phyloP scores from a whole-genome alignment of 2,113 vertebrate species.

The Apodemus sylvaticus region DNA sequence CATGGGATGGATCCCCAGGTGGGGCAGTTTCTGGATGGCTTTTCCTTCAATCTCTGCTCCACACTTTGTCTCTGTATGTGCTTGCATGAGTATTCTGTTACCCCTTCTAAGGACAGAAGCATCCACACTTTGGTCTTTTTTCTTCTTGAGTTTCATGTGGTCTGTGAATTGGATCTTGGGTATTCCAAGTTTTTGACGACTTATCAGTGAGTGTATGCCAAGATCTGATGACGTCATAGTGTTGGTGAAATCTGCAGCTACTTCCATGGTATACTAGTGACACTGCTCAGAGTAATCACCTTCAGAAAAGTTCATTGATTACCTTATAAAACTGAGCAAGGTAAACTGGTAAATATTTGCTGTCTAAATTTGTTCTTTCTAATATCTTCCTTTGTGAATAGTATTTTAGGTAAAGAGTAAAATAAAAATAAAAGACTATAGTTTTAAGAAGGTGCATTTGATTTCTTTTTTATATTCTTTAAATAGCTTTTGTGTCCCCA shows the following conservation, averaged over 20 bases:
- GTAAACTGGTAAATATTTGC: not conserved
- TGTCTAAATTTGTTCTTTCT: not conserved
- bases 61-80: too few species aligned
- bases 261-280: not conserved
- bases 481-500: not conserved
- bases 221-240: not conserved
- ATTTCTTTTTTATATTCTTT: not conserved
- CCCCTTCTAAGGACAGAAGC: too few species aligned
- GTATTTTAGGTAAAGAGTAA: not conserved
- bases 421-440: not conserved
- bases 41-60: too few species aligned
- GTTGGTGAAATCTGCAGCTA: too few species aligned
- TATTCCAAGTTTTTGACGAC: too few species aligned
- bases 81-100: too few species aligned
- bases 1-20: too few species aligned
- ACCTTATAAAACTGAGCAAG: slow-evolving; percentile 32
- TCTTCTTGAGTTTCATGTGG: too few species aligned
- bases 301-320: slow-evolving; percentile 22
- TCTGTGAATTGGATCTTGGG: too few species aligned
- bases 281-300: not conserved
- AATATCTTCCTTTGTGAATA: not conserved
- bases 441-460: not conserved
- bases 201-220: too few species aligned
- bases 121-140: too few species aligned
- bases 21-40: too few species aligned